phyloP scores from a whole-genome alignment of 2,888 invertebrate genomes.

The Limnephilus rhombicus region DNA sequence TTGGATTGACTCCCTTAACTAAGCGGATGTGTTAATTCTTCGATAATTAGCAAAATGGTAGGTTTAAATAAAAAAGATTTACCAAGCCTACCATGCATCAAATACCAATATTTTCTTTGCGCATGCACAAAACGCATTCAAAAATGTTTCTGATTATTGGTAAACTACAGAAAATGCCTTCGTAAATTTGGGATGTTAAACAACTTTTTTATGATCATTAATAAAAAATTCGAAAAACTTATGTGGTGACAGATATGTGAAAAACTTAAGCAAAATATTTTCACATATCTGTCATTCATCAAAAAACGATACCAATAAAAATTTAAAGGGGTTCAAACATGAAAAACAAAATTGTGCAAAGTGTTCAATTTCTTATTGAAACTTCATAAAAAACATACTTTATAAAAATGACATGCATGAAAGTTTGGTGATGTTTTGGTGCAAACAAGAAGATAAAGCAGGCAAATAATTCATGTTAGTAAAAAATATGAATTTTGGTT shows the following conservation, averaged over 20 bases:
- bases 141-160: neutral
- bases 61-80: neutral
- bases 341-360: neutral
- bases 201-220: neutral
- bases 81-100: neutral
- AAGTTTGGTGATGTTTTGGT: slow-evolving; percentile 13
- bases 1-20: neutral
- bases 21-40: neutral
- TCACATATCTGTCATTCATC: neutral
- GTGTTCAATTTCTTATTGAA: neutral
- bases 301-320: neutral
- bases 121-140: neutral
- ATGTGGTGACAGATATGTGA: neutral
- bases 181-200: neutral
- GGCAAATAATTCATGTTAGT: slow-evolving; percentile 23
- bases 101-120: neutral
- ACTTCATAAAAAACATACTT: neutral
- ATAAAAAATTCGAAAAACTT: neutral
- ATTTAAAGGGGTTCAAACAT: neutral
- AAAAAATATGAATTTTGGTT: neutral
- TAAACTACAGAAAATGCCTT: neutral
- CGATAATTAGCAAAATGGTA: neutral
- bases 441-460: slow-evolving; percentile 2
- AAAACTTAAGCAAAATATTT: neutral
- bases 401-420: neutral